Evolutionary conservation across 1,140 invertebrate species (phyloP), one percentile per base, ranked within the genome.

Genomic region (Bombus huntii): DNA sequence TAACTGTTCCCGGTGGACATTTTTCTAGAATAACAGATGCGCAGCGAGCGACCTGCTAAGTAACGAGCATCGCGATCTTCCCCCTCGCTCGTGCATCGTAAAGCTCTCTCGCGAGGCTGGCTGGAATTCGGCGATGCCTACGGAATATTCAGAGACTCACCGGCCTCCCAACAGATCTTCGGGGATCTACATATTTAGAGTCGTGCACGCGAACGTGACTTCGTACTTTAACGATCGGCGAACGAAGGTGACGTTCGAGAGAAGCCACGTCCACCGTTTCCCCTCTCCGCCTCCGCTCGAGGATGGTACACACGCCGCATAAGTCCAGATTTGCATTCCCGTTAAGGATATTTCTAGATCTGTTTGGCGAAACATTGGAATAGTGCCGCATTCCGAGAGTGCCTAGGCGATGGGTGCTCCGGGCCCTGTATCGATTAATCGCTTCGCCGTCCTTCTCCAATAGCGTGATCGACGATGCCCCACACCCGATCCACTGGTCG

Each of bases 331-430:
- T 89, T 89, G 88, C 80, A 89, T 89, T 89, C 88, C 88, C 88
- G 87, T 86, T 89, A 89, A 86, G 75, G 87, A 89, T 89, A 89
- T 86, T 89, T 89, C 87, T 88, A 89, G 87, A 89, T 89, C 87
- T 89, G 87, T 89, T 89, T 53, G 70, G 42, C 25, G 31, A 74
- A 57, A 82, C 83, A 28, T 73, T 80, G 82, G 74, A 89, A 82
- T n/a, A 82, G 88, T 89, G 87, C 88, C 87, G 88, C 88, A 86
- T 89, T 89, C 88, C 87, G 44, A 62, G 59, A 87, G 47, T 83
- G 88, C 83, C 78, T 2, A 22, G 18, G n/a, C 65, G 66, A 59
- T 15, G 28, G 68, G 74, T 86, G 28, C 18, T 53, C 2, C 39
- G 42, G 31, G 25, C 37, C 31, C 47, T 13, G 44, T 89, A 75